Conservation (phyloP, 1,140 invertebrate species). For the Galendromus occidentalis region DNA sequence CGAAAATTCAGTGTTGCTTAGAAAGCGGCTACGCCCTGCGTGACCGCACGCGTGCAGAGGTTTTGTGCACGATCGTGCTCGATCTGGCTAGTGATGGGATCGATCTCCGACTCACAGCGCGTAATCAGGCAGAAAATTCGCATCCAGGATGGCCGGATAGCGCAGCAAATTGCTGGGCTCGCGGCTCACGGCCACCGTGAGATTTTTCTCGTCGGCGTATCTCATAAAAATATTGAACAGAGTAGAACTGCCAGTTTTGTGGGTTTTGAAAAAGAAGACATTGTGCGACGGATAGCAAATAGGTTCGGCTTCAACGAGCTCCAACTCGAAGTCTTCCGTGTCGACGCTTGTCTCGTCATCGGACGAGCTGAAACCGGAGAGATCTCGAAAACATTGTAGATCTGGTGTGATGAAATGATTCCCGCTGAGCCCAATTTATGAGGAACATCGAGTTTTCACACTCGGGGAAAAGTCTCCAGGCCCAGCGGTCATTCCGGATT, state of each 20-base stretch:
- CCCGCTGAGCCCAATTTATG: too few species aligned
- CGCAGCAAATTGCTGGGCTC: not conserved
- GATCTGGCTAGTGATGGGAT: not conserved
- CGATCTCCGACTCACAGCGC: not conserved
- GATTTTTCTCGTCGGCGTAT: not conserved
- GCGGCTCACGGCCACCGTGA: not conserved
- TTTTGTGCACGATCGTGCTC: not conserved
- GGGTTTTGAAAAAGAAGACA: slow-evolving; percentile 10
- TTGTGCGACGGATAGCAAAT: not conserved
- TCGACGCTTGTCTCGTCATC: too few species aligned
- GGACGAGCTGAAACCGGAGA: too few species aligned
- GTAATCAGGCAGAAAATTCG: not conserved
- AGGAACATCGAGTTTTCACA: too few species aligned
- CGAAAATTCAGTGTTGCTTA: not conserved
- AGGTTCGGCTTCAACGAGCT: not conserved
- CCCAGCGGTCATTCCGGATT: too few species aligned
- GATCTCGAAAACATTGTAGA: too few species aligned
- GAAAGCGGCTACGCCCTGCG: not conserved
- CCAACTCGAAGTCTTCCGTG: too few species aligned
- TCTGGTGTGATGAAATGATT: too few species aligned
- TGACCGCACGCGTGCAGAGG: not conserved
- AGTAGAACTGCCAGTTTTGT: not conserved
- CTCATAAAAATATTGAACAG: not conserved
- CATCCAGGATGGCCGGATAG: not conserved
- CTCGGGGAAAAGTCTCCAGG: too few species aligned